phyloP scores from a whole-genome alignment of 1,140 invertebrate species.

The Ostrea denselamellosa region DNA sequence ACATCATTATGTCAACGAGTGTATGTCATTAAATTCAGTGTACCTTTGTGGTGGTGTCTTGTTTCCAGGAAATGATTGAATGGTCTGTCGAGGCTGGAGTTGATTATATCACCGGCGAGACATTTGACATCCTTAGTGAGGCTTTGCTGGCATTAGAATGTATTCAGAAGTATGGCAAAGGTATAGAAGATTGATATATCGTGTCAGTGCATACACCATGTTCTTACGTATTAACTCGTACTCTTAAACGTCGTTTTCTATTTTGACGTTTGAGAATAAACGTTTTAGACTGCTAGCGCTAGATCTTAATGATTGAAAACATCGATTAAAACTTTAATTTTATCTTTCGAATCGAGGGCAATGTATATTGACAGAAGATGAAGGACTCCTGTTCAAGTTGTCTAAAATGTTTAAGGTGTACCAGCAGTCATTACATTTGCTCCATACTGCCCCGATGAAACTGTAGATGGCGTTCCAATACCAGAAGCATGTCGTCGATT shows the following conservation, averaged over 20 bases:
- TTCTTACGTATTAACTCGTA: too few relatives aligned
- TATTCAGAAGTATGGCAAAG: slow-evolving; percentile 70
- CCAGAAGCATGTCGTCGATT: slow-evolving; percentile 64
- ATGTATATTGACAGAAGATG: too few relatives aligned
- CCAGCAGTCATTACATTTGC: slow-evolving; percentile 70
- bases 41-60: neutral
- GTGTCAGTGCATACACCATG: neutral
- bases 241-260: too few relatives aligned
- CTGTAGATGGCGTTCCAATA: slow-evolving; percentile 62
- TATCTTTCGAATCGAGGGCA: too few relatives aligned
- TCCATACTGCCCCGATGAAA: slow-evolving; percentile 58
- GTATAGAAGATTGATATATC: slow-evolving; percentile 33
- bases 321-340: too few relatives aligned
- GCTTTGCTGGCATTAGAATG: slow-evolving; percentile 69
- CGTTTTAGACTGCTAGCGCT: too few relatives aligned
- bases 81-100: slow-evolving; percentile 68
- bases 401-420: slow-evolving; percentile 53
- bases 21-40: neutral
- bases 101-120: slow-evolving; percentile 72
- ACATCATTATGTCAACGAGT: neutral
- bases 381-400: too few relatives aligned
- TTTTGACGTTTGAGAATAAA: too few relatives aligned
- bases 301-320: too few relatives aligned
- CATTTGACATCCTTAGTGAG: slow-evolving; percentile 66
- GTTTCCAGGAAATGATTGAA: slow-evolving; percentile 66